A percentile compares a stretch with the other conserved stretches of the same genome.
Evolutionary conservation across 1,140 invertebrate genomes (phyloP).

Genomic region (Oscheius sp.): DNA sequence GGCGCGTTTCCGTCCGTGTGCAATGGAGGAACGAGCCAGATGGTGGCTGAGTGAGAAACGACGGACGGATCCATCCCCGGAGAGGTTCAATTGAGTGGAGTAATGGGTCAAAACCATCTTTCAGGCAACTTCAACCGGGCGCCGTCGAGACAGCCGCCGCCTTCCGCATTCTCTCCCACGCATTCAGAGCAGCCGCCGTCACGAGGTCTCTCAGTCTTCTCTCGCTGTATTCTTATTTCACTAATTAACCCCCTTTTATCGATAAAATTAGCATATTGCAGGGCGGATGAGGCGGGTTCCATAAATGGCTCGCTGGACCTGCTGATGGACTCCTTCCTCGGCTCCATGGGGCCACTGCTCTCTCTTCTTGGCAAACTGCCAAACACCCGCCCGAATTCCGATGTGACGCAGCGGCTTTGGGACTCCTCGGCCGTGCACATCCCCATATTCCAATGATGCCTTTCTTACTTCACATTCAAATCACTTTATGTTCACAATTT

Average conservation of each 20-base stretch:
- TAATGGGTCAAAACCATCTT: not conserved
- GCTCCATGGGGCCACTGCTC: constrained; percentile 47
- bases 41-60: constrained; percentile 47
- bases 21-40: constrained; percentile 39
- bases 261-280: not conserved
- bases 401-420: constrained; percentile 41
- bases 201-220: constrained; percentile 34
- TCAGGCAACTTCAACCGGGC: constrained; percentile 5
- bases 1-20: constrained; percentile 33
- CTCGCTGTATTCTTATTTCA: not conserved
- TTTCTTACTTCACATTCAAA: no score
- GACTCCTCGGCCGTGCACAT: constrained; percentile 41
- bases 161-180: constrained; percentile 44
- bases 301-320: constrained; percentile 49
- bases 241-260: not conserved
- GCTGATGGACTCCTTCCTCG: constrained; percentile 48
- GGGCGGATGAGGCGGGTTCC: constrained; percentile 41
- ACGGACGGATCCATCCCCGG: constrained; percentile 38
- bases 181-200: constrained; percentile 38
- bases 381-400: constrained; percentile 1
- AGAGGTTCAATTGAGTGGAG: constrained; percentile 23
- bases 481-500: no score
- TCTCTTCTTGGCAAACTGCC: constrained; percentile 37
- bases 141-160: constrained; percentile 39
- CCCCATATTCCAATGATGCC: constrained; percentile 43